phyloP scores from a whole-genome alignment of 2,797 vertebrate species.

The Cirrhinus molitorella region DNA sequence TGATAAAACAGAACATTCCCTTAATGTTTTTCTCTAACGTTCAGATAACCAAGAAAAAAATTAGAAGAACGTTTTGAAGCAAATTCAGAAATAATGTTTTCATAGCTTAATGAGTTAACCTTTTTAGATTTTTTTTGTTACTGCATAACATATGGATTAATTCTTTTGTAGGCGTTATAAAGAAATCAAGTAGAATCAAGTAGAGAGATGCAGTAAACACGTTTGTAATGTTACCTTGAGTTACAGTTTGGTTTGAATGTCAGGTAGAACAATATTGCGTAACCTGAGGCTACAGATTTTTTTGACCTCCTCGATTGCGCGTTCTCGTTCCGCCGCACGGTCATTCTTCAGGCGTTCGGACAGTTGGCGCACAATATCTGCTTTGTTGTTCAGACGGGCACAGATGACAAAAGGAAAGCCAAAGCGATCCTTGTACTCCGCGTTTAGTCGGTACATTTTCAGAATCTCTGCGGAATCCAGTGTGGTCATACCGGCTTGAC shows the following conservation, averaged over 20 bases:
- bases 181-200: background rate
- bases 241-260: conserved; percentile 56
- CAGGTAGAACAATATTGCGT: conserved; percentile 63
- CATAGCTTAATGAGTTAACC: background rate
- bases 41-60: too few species aligned
- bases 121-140: too few species aligned
- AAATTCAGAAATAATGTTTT: background rate
- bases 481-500: conserved; percentile 74
- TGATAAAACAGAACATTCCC: background rate
- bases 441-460: conserved; percentile 75
- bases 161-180: background rate
- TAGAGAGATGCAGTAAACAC: background rate
- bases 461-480: conserved; percentile 68
- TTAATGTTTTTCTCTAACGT: too few species aligned
- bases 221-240: background rate
- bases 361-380: conserved; percentile 73
- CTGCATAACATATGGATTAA: background rate
- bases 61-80: background rate
- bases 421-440: conserved; percentile 81
- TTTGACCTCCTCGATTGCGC: conserved; percentile 83
- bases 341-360: conserved; percentile 69
- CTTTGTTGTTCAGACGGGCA: conserved; percentile 76
- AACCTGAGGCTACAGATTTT: conserved; percentile 83
- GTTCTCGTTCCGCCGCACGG: conserved; percentile 69
- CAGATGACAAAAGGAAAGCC: conserved; percentile 88